A percentile compares a stretch with the other conserved stretches of the same genome.
phyloP scores from a whole-genome alignment of 35 echinoderm and acorn worm genomes.

The Lytechinus pictus region DNA sequence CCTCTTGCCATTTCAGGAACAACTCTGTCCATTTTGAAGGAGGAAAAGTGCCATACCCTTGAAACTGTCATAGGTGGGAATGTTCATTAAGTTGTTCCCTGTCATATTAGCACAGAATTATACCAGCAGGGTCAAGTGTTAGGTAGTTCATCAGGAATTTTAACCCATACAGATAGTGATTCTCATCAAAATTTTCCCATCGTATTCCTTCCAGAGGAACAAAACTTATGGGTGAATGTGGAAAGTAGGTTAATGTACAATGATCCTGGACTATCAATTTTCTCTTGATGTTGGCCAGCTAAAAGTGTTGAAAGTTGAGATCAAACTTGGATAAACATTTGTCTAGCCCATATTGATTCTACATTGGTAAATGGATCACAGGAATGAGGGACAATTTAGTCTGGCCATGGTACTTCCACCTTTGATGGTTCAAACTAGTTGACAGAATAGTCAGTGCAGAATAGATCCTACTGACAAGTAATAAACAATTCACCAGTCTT shows the following conservation, averaged over 20 bases:
- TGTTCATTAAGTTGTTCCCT: not conserved
- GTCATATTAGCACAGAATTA: not conserved
- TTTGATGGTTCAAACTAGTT: not conserved
- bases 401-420: not conserved
- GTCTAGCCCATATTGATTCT: not conserved
- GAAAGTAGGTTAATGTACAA: not conserved
- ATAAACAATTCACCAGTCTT: not conserved
- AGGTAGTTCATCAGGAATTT: not conserved
- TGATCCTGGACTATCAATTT: not conserved
- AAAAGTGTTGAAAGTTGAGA: not conserved
- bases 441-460: not conserved
- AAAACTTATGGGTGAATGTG: not conserved
- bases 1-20: not conserved
- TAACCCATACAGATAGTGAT: not conserved
- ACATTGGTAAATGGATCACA: not conserved
- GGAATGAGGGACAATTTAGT: not conserved
- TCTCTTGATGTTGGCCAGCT: not conserved
- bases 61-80: not conserved
- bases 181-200: not conserved
- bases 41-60: not conserved
- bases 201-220: not conserved
- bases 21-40: not conserved
- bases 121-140: not conserved
- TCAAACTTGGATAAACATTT: slow-evolving; percentile 13
- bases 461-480: not conserved